Evolutionary conservation across 1,140 invertebrate genomes (phyloP).

Genomic region (Drosophila elegans): DNA sequence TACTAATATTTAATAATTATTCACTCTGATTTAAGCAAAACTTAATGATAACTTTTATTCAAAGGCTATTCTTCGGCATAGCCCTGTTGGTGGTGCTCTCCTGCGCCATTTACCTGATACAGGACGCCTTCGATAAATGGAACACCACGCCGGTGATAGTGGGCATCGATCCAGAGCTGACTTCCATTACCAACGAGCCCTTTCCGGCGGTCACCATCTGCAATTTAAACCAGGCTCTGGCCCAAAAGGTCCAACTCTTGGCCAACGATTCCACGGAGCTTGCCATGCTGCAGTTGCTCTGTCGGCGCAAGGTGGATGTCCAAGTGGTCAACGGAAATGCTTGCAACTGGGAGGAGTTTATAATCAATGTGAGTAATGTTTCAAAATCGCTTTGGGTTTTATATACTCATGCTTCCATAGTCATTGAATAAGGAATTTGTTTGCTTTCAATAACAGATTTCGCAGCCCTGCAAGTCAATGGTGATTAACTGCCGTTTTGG

Average conservation of each 20-base stretch:
- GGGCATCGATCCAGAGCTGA: conserved; percentile 71
- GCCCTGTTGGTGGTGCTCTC: conserved; percentile 62
- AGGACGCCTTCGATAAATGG: conserved; percentile 76
- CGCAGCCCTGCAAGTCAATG: conserved; percentile 90
- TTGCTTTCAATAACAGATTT: conserved; percentile 40
- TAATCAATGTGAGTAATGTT: conserved; percentile 54
- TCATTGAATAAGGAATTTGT: not conserved
- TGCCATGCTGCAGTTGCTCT: conserved; percentile 86
- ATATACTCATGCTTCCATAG: too few species aligned
- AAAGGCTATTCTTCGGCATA: conserved; percentile 67
- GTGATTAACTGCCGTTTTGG: conserved; percentile 89
- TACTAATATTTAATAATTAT: too few species aligned
- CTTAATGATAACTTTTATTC: not conserved
- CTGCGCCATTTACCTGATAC: conserved; percentile 60
- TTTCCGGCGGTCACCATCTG: conserved; percentile 80
- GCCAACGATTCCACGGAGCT: conserved; percentile 37
- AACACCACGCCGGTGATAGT: conserved; percentile 72
- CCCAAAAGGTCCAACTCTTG: conserved; percentile 32
- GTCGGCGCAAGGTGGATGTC: conserved; percentile 84
- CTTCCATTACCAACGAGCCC: conserved; percentile 71
- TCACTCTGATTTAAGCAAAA: too few species aligned
- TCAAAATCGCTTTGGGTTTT: too few species aligned
- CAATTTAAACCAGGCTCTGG: conserved; percentile 73
- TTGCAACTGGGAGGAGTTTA: conserved; percentile 70
- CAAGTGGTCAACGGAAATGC: conserved; percentile 5